Percentiles rank a stretch among this genome's conserved stretches.
Conservation (phyloP, 1,140 invertebrate species). For the Colletes gigas region DNA sequence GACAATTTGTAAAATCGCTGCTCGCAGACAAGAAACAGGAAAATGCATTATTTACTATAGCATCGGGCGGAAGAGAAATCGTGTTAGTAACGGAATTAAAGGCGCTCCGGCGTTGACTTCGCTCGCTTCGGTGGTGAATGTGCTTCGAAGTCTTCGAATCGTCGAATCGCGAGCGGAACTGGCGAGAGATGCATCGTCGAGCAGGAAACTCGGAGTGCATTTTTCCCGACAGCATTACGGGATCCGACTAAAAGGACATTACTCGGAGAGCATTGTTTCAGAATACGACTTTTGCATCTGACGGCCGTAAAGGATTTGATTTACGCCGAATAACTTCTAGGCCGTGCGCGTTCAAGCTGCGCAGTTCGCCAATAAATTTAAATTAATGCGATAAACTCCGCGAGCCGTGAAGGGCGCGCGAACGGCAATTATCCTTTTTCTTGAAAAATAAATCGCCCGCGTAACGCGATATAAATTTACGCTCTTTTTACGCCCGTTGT, state of each 20-base stretch:
- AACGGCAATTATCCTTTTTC: conserved; percentile 25
- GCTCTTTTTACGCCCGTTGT: background rate
- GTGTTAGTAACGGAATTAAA: conserved; percentile 50
- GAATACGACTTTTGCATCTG: conserved; percentile 31
- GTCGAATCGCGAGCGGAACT: background rate
- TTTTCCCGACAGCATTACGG: conserved; percentile 32
- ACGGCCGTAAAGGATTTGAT: conserved; percentile 40
- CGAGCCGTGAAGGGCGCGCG: conserved; percentile 21
- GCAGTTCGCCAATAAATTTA: conserved; percentile 39
- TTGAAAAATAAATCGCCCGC: conserved; percentile 35
- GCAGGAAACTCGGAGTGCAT: conserved; percentile 37
- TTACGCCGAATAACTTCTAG: conserved; percentile 42
- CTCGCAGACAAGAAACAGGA: background rate
- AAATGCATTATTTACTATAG: conserved; percentile 59
- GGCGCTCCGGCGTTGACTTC: conserved; percentile 22
- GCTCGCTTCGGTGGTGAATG: background rate
- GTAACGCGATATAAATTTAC: conserved; percentile 37
- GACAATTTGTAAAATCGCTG: background rate
- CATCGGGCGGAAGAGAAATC: conserved; percentile 28
- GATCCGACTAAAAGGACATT: conserved; percentile 32
- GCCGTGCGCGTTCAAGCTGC: conserved; percentile 3
- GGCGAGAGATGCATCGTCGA: conserved; percentile 3
- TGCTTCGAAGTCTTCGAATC: conserved; percentile 25
- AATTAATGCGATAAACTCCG: conserved; percentile 36
- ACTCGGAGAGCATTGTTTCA: conserved; percentile 42